A percentile compares a stretch with the other conserved stretches of the same genome.
phyloP scores from a whole-genome alignment of 2,888 invertebrate genomes.

The Zeuzera pyrina region DNA sequence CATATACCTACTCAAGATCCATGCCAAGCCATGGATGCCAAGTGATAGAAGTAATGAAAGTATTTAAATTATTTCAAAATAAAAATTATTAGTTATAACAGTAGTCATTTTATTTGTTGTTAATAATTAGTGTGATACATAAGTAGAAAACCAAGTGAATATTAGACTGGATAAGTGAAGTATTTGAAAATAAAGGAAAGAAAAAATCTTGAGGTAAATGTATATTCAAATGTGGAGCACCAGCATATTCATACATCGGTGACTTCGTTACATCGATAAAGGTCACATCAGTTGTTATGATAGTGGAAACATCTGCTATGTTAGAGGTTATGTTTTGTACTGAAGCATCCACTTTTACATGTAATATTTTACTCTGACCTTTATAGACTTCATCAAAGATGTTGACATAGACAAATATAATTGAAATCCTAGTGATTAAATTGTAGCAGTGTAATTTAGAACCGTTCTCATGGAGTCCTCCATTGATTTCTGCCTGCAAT shows the following conservation, averaged over 20 bases:
- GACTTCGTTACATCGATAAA: conserved; percentile 51
- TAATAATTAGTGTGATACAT: background rate
- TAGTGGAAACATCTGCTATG: conserved; percentile 31
- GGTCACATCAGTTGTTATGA: conserved; percentile 43
- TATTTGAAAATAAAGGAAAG: conserved; percentile 74
- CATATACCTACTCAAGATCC: conserved; percentile 43
- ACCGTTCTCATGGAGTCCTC: conserved; percentile 27
- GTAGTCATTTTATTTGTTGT: conserved; percentile 55
- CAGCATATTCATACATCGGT: conserved; percentile 50
- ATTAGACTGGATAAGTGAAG: too few relatives aligned
- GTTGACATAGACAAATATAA: conserved; percentile 37
- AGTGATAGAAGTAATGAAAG: conserved; percentile 62
- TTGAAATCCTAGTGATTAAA: conserved; percentile 36
- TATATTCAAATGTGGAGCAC: conserved; percentile 76
- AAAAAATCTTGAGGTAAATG: conserved; percentile 82
- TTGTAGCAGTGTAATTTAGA: conserved; percentile 42
- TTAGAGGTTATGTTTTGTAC: conserved; percentile 34
- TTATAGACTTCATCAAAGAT: conserved; percentile 20
- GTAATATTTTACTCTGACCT: conserved; percentile 37
- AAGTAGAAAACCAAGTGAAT: background rate
- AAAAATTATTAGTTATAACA: conserved; percentile 64
- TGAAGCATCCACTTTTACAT: conserved; percentile 24
- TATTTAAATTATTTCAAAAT: conserved; percentile 69
- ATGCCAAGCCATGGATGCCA: conserved; percentile 53
- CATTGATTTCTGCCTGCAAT: conserved; percentile 22